Evolutionary conservation across 2,797 vertebrate species (phyloP).

Genomic region (Oceanodroma leucorhoa): DNA sequence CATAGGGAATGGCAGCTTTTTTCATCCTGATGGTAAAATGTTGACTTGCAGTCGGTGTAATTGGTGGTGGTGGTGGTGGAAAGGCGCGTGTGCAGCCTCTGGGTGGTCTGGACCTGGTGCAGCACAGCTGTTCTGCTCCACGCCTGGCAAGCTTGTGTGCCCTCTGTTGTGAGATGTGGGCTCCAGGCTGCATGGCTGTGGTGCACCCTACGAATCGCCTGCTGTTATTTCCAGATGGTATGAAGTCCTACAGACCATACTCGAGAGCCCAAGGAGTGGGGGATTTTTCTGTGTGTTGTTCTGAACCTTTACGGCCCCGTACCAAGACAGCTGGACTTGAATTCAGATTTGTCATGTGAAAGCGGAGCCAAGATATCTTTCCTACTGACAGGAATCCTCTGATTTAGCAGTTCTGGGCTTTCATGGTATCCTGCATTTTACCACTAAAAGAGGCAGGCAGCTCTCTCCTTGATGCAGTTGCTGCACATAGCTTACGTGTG

Average conservation of each 20-base stretch:
- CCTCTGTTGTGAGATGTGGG: neutral
- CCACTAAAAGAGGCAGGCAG: neutral
- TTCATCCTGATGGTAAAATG: neutral
- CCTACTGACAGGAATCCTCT: neutral
- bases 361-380: neutral
- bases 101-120: neutral
- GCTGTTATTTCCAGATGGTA: neutral
- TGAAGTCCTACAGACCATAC: neutral
- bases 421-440: neutral
- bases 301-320: neutral
- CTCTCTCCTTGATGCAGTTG: neutral
- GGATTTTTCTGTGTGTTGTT: neutral
- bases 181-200: neutral
- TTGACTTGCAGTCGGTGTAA: accelerated
- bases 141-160: neutral
- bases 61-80: neutral
- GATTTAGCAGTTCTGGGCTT: neutral
- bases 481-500: accelerated
- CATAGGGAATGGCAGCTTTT: neutral
- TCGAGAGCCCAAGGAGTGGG: neutral
- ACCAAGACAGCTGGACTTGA: no score
- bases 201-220: neutral
- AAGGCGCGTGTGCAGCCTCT: neutral
- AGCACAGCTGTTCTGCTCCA: neutral
- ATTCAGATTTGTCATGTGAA: neutral